Percentiles rank a stretch among this genome's conserved stretches.
Evolutionary conservation across 2,888 invertebrate species (phyloP).

Genomic region (Caenorhabditis parvicauda): DNA sequence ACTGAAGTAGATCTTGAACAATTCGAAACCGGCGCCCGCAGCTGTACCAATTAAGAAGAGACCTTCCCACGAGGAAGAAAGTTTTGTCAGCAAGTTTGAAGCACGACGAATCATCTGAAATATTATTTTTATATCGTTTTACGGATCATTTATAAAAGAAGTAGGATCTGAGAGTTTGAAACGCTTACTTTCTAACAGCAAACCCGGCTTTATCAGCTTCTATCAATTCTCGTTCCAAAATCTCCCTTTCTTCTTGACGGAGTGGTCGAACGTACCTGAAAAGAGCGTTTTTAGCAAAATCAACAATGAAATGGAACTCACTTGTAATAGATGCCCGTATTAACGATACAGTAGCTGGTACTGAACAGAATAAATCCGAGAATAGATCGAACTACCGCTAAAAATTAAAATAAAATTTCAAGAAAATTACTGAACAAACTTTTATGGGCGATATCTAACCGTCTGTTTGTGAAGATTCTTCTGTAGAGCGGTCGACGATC

Average conservation of each 20-base stretch:
- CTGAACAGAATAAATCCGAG: constrained; percentile 54
- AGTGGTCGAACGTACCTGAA: constrained; percentile 51
- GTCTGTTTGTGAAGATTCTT: constrained; percentile 56
- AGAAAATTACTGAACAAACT: constrained; percentile 30
- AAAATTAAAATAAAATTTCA: constrained; percentile 6
- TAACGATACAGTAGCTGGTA: constrained; percentile 50
- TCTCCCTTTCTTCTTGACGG: constrained; percentile 51
- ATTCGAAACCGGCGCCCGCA: constrained; percentile 54
- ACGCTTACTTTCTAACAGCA: constrained; percentile 30
- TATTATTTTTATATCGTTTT: neutral
- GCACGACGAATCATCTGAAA: constrained; percentile 26
- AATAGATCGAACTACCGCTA: constrained; percentile 51
- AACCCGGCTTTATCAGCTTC: constrained; percentile 59
- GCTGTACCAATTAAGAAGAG: constrained; percentile 41
- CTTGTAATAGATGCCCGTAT: constrained; percentile 55
- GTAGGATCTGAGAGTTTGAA: neutral
- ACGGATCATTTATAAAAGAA: neutral
- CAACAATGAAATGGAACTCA: constrained; percentile 1
- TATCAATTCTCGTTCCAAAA: constrained; percentile 54
- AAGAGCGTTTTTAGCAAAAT: neutral
- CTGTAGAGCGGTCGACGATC: constrained; percentile 58
- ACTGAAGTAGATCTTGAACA: constrained; percentile 54
- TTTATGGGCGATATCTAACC: constrained; percentile 57
- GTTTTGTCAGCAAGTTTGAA: constrained; percentile 12
- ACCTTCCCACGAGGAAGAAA: constrained; percentile 29